Percentiles rank a stretch among this genome's conserved stretches.
Evolutionary conservation across 1,140 invertebrate species (phyloP).

Genomic region (Calephelis nemesis): DNA sequence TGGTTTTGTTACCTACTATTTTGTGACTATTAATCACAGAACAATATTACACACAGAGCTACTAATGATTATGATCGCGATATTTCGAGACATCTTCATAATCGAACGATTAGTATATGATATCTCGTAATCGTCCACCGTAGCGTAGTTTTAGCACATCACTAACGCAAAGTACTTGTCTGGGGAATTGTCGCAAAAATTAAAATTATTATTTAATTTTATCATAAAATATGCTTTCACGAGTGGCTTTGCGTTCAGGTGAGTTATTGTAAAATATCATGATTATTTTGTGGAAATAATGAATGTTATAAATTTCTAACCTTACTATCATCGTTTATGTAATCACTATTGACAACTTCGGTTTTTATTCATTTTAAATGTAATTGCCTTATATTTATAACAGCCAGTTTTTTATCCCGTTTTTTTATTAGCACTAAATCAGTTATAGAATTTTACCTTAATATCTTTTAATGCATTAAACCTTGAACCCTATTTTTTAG

Average conservation of each 20-base stretch:
- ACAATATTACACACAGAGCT: no score
- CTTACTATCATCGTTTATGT: slow-evolving; percentile 71
- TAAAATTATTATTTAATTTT: slow-evolving; percentile 35
- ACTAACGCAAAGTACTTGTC: slow-evolving; percentile 62
- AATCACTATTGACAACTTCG: slow-evolving; percentile 64
- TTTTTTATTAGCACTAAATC: no score
- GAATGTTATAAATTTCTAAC: slow-evolving; percentile 33
- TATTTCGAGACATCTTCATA: no score
- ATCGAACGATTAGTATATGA: no score
- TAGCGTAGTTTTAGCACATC: slow-evolving; percentile 32
- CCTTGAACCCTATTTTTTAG: no score
- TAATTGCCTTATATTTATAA: not conserved
- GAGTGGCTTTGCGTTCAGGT: slow-evolving; percentile 75
- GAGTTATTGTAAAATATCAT: slow-evolving; percentile 31
- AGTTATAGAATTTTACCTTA: no score
- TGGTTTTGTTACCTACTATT: no score
- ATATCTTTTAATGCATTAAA: no score
- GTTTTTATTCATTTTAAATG: slow-evolving; percentile 20
- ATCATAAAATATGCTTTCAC: slow-evolving; percentile 70
- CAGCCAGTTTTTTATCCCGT: not conserved
- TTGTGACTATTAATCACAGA: no score
- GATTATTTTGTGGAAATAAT: not conserved
- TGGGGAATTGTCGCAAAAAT: slow-evolving; percentile 47
- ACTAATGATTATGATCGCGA: no score
- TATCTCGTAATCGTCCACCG: no score